Evolutionary conservation across 1,140 invertebrate species (phyloP), one percentile per base, ranked within the genome.

Genomic region (Trichomalopsis sarcophagae): DNA sequence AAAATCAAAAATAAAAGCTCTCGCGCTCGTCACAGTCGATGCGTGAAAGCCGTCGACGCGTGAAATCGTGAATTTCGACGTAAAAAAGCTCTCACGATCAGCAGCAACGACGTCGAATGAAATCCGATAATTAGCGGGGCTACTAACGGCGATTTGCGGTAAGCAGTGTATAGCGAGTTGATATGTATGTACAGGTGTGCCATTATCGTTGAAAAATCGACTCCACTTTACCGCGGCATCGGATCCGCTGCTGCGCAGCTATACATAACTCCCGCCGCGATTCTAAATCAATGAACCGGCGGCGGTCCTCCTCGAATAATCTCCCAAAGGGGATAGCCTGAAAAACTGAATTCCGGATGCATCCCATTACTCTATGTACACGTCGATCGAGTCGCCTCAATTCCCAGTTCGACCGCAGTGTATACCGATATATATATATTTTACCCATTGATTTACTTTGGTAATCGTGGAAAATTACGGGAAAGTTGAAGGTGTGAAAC

Each of bases 281-380:
- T 36, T 69, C 62, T n/a, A 80, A 68, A 80, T 80, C 30, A 69
- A 80, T 36, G 27, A 62, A n/a, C 55, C 23, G 5, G 14, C 30
- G 10, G 68, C 10, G 44, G 17, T 21, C 44, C 3, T 2, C 10
- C 40, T 23, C 44, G 1, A 27, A 30, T 21, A 62, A 69, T 62
- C 55, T 17, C 36, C 36, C 6, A 23, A 80, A 80, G 40, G 66
- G 4, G 21, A 62, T 44, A 62, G 17, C 69, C 10, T 13, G 23
- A 71, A 71, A 69, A 71, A 27, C 13, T 33, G 27, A 33, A 71
- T 44, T 44, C 40, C 79, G 79, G 68, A 81, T 73, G 47, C 71
- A 74, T 62, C 27, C 81, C 81, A 75, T 74, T 82, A 75, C 81
- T 82, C 81, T 9, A 68, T 36, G 5, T 36, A 6, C 5, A 36